Evolutionary conservation across 2,113 vertebrate species (phyloP).

Genomic region (Pseudorectes ferrugineus): DNA sequence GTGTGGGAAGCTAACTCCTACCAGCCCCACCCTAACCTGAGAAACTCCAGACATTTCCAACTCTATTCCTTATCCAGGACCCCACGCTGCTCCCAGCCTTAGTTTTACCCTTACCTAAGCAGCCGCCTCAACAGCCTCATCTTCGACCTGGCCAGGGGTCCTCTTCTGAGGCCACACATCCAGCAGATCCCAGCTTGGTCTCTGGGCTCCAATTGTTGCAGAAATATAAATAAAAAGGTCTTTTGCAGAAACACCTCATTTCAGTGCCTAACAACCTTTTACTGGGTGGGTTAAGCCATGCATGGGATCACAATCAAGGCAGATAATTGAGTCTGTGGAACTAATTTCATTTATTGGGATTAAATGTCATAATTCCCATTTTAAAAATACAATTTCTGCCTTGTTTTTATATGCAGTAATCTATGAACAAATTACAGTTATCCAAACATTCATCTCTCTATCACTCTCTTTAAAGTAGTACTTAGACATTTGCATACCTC

Average conservation of each 20-base stretch:
- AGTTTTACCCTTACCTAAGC: background rate
- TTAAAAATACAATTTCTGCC: background rate
- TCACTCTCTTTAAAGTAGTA: background rate
- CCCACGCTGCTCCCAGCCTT: fast-evolving
- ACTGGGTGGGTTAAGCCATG: background rate
- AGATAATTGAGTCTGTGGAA: background rate
- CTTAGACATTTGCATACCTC: background rate
- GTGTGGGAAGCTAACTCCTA: background rate
- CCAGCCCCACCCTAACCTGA: background rate
- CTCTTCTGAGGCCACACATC: background rate
- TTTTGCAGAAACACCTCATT: background rate
- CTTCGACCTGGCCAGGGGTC: background rate
- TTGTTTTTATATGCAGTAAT: background rate
- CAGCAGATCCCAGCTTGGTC: background rate
- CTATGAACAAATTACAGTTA: background rate
- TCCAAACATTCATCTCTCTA: background rate
- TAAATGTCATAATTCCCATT: background rate
- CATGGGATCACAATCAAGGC: background rate
- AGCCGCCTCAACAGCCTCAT: background rate
- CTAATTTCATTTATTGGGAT: constrained; percentile 9
- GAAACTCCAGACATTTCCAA: background rate
- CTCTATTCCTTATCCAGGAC: background rate
- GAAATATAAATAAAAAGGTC: background rate
- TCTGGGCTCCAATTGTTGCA: background rate
- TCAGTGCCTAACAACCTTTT: background rate